These are phyloP conservation scores for Triops cancriformis DNA, from an alignment of 1,140 invertebrate species.

Conservation along the genomic window DNA sequence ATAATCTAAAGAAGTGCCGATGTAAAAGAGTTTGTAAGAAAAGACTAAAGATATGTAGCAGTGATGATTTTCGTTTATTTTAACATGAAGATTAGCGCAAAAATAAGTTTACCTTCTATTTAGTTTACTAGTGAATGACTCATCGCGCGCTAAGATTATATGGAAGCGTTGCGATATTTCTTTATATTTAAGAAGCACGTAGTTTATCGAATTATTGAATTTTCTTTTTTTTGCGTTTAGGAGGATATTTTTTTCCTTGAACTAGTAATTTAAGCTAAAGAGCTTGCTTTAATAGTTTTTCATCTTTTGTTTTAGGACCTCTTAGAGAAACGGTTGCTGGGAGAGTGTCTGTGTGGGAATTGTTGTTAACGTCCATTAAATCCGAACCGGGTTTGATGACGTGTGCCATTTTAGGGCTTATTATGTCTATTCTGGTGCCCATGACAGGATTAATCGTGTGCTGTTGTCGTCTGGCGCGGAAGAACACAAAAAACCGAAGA, in stretches of 20 bases:
- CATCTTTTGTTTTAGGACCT: neutral
- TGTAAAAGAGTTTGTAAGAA: too few species aligned
- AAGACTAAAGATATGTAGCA: too few species aligned
- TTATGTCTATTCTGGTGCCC: neutral
- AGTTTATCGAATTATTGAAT: too few species aligned
- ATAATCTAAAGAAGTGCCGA: neutral
- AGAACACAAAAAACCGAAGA: neutral
- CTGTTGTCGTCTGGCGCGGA: neutral
- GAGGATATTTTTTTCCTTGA: too few species aligned
- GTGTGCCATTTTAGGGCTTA: conserved; percentile 10
- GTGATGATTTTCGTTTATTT: too few species aligned
- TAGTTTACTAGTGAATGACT: too few species aligned
- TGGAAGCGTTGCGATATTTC: too few species aligned
- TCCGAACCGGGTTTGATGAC: conserved; percentile 1
- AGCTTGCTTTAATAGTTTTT: neutral
- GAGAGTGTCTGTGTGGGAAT: neutral
- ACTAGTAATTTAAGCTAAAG: neutral
- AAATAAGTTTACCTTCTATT: too few species aligned
- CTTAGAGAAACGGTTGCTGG: neutral
- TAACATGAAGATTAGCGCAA: too few species aligned
- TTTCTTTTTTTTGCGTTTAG: too few species aligned
- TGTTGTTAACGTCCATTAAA: neutral
- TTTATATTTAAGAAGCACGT: too few species aligned
- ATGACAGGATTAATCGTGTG: conserved; percentile 4
- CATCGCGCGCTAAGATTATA: too few species aligned